Base-by-base conservation (phyloP, 2,888 invertebrate genomes). In the Metalampra italica region DNA sequence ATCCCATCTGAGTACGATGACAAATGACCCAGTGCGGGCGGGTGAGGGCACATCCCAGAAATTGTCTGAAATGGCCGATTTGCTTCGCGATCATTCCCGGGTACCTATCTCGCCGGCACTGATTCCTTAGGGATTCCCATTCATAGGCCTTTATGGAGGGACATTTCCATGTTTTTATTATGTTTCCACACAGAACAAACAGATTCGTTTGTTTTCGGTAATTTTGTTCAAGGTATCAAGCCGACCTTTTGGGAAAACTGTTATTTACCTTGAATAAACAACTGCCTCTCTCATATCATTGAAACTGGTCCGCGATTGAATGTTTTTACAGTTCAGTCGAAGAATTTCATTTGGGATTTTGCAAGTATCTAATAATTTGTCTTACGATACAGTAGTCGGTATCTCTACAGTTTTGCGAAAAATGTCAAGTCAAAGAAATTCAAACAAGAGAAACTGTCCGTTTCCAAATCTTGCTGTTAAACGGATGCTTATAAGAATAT, bases 1-100 rank as follows among this genome's bases (percentile, higher is more conserved):
- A 81, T 81, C 79, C 82, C 77, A 80, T 82, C 79, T 69, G 75
- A 78, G 76, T 68, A 67, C 68, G 77, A 88, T 86, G 88, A 88
- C 83, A 88, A 88, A 88, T 82, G 86, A 80, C 62, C 66, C 62
- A 36, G 55, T 46, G 52, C 36, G 45, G 44, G 65, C 63, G 62
- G 66, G 66, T 64, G 68, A 53, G 54, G 71, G 68, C 71, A 75
- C 78, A 75, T 75, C 78, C 72, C 47, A 36, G 45, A 30, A 45
- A 49, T 49, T 45, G 50, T 40, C 67, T 60, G 69, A 65, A 79
- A 79, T 71, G 74, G 79, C 62, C 78, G 81, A 84, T 86, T 86
- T 83, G 78, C 78, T 79, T 69, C 68, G 66, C 67, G 74, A 82
- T 79, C 78, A 72, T 75, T 78, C 74, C 53, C 51, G 56, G 66